Base-by-base conservation (phyloP, 2,113 vertebrate species). In the Telmatochromis bifrenatus region DNA sequence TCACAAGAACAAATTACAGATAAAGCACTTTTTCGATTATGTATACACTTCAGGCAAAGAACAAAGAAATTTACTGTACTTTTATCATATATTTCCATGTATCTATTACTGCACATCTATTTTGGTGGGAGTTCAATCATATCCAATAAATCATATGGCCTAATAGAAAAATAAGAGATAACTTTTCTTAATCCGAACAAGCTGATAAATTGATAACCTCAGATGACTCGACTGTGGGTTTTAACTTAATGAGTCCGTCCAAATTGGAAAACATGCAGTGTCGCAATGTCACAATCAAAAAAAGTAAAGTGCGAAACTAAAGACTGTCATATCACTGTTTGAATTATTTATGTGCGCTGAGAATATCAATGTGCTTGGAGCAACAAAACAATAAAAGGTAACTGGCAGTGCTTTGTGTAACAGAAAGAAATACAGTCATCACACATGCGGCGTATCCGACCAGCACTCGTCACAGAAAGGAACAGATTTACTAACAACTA, bases 281-380 rank as follows among this genome's bases (percentile, higher is more conserved):
- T 84, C 13, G 68, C 53, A 45, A 82, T 89, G 82, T 82, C 60
- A 85, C 28, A 62, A 37, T 75, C 6, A 12, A 65, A 81, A 31
- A 11, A 75, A 85, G 7, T 13, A 49, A 49, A 11, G 42, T 49
- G 8, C 14, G 9, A 79, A 86, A 79, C 21, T 7, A 87, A 84
- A 82, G 23, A 21, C 42, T 15, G 47, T 26, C 79, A 54, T 7
- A 55, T 82, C 75, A 56, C 23, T 39, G 3, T 75, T 60, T 88
- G 33, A 89, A 91, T 91, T 81, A 90, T 91, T 82, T 12, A 89
- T 83, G 58, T 79, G 54, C 12, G 42, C 23, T 26, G 49, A 33
- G 47, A 81, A 37, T 83, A 37, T 83, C 45, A 82, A 62, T 58
- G 81, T 65, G 62, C 55, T 84, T 53, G 37, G n/a, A 83, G 80